These are phyloP conservation scores for Pseudomyrmex concolor DNA, from an alignment of 1,140 invertebrate species.

Conservation along the genomic window DNA sequence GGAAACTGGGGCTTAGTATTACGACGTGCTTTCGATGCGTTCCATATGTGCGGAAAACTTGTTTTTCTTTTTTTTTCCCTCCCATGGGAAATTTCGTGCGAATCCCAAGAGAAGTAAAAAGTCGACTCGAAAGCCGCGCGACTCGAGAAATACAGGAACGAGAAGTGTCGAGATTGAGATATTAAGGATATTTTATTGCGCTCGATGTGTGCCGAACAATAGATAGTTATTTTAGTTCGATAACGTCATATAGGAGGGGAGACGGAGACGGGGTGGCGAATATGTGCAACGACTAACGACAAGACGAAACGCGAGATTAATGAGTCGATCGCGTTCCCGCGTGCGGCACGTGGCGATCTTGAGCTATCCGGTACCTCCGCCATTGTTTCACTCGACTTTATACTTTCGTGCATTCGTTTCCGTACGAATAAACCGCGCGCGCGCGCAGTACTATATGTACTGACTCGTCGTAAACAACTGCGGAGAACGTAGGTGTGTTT, in stretches of 20 bases:
- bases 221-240: slow-evolving; percentile 8
- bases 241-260: neutral
- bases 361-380: slow-evolving; percentile 11
- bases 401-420: neutral
- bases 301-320: slow-evolving; percentile 22
- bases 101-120: too few species aligned
- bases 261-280: too few species aligned
- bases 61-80: too few species aligned
- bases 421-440: too few species aligned
- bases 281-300: neutral
- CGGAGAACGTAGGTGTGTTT: slow-evolving; percentile 44
- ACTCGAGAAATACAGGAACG: too few species aligned
- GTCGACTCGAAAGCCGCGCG: too few species aligned
- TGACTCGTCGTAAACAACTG: neutral
- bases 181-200: too few species aligned
- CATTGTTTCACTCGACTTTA: slow-evolving; percentile 15
- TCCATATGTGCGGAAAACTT: too few species aligned
- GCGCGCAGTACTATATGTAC: too few species aligned
- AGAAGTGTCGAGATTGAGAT: too few species aligned
- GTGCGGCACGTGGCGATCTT: neutral
- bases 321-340: slow-evolving; percentile 32
- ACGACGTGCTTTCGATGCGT: too few species aligned
- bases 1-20: neutral
- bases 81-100: too few species aligned
- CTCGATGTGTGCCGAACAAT: neutral